Conservation (phyloP, 2,797 vertebrate species). For the Acanthopagrus latus region DNA sequence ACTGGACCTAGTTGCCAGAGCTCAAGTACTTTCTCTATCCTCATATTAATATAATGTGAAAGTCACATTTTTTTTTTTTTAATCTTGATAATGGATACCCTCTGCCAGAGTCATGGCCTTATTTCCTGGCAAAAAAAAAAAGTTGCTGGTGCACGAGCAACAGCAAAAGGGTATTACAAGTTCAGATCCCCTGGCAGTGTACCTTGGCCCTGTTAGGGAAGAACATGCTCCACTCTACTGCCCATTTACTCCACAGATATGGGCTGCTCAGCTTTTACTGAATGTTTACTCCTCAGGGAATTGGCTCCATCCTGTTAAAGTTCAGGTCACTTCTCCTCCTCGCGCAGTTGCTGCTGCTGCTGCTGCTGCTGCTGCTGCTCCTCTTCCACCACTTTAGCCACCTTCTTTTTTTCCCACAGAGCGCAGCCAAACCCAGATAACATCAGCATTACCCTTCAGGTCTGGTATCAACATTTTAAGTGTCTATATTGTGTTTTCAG, state of each 20-base stretch:
- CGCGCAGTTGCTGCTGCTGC: slow-evolving; percentile 47
- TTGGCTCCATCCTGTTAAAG: slow-evolving; percentile 85
- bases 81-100: slow-evolving; percentile 53
- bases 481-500: slow-evolving; percentile 44
- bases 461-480: slow-evolving; percentile 43
- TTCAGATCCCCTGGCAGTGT: slow-evolving; percentile 78
- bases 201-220: slow-evolving; percentile 78
- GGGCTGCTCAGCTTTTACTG: slow-evolving; percentile 82
- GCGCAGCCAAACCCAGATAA: slow-evolving; percentile 62
- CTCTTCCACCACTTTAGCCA: slow-evolving; percentile 68
- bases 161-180: slow-evolving; percentile 75
- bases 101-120: slow-evolving; percentile 14
- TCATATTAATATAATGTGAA: slow-evolving; percentile 21
- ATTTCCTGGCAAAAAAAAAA: slow-evolving; percentile 45
- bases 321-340: slow-evolving; percentile 81
- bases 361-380: slow-evolving; percentile 49
- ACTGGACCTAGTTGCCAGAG: slow-evolving; percentile 8
- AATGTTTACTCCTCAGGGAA: slow-evolving; percentile 86
- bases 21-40: slow-evolving; percentile 16
- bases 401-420: slow-evolving; percentile 56
- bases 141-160: slow-evolving; percentile 61
- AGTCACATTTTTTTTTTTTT: slow-evolving; percentile 13
- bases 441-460: slow-evolving; percentile 62
- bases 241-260: slow-evolving; percentile 84
- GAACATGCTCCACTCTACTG: slow-evolving; percentile 81